Base-by-base conservation (phyloP, 2,113 vertebrate species). In the Halcyon malimbica region DNA sequence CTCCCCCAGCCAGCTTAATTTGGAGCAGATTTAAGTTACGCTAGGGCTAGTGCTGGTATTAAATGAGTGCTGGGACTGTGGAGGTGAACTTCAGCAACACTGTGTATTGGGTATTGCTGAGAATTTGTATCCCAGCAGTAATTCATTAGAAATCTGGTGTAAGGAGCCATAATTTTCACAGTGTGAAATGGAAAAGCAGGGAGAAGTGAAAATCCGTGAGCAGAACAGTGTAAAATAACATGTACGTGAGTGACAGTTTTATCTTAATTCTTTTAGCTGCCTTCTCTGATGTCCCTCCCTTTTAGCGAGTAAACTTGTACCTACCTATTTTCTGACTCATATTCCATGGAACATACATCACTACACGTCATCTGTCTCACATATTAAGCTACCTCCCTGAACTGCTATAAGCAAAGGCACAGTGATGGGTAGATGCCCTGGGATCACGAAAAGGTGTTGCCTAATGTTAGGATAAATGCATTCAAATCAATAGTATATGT, bases 1-100 rank as follows among this genome's bases (percentile, higher is more conserved):
- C 56, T 84, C 25, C 6, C 16, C 5, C 57, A 93, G 48, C 26
- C 65, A 67, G 17, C 62, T 73, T 92, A 93, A 92, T 93, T 88
- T 93, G 91, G 73, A 94, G 41, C 69, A 91, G 65, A 94, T 78
- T 83, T 81, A 93, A 93, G 35, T 83, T 83, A 78, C 35, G 4
- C 21, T 50, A 50, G 50, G 54, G 56, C 68, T 53, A 68, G 67
- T 46, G 7, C 53, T 90, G 68, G 62, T 41, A 68, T 56, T 33
- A 82, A 90, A 44, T 50, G 53, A 76, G 17, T 54, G 24, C 60
- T 59, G 71, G 59, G 33, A 70, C 46, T 89, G 42, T 73, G 60
- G 69, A 87, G 26, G 69, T 79, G 81, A 91, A 69, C 35, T 86
- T 86, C 74, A 89, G 35, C 62, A 93, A 29, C 10, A 25, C n/a